Evolutionary conservation across 2,797 vertebrate genomes (phyloP).

Genomic region (Tiaroga cobitis): DNA sequence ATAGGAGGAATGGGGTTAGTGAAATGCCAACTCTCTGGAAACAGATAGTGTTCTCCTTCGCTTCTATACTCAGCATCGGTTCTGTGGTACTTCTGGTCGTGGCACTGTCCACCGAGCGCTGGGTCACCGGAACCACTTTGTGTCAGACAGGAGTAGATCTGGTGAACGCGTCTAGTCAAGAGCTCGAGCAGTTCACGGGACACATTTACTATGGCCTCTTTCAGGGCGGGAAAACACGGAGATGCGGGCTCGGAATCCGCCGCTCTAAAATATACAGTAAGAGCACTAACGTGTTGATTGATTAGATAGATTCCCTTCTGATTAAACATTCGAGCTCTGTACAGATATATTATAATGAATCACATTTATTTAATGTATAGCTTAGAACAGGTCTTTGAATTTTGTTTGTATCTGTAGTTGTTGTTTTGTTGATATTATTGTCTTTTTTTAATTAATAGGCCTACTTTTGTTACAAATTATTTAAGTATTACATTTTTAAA

Average conservation of each 20-base stretch:
- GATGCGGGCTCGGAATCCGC: constrained; percentile 88
- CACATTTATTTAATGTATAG: not conserved
- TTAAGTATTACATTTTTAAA: too few species aligned
- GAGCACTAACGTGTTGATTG: constrained; percentile 63
- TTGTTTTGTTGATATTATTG: not conserved
- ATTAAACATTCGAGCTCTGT: not conserved
- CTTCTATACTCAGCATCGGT: constrained; percentile 83
- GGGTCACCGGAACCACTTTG: constrained; percentile 89
- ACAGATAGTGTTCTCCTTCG: constrained; percentile 84
- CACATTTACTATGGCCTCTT: constrained; percentile 94
- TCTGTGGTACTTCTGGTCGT: constrained; percentile 85
- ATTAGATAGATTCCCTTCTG: constrained; percentile 50
- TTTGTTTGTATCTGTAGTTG: not conserved
- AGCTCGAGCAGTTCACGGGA: constrained; percentile 90
- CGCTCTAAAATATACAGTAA: constrained; percentile 90
- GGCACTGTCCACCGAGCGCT: constrained; percentile 86
- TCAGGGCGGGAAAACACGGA: constrained; percentile 87
- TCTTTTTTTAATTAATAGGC: too few species aligned
- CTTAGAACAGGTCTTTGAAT: not conserved
- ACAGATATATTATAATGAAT: not conserved
- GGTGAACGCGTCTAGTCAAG: constrained; percentile 90
- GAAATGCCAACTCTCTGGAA: constrained; percentile 88
- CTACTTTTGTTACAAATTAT: not conserved
- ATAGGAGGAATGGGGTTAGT: constrained; percentile 64
- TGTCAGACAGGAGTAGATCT: constrained; percentile 94